Evolutionary conservation across 2,113 vertebrate genomes (phyloP), one percentile per base, ranked within the genome.

Genomic region (Neolamprologus brichardi): DNA sequence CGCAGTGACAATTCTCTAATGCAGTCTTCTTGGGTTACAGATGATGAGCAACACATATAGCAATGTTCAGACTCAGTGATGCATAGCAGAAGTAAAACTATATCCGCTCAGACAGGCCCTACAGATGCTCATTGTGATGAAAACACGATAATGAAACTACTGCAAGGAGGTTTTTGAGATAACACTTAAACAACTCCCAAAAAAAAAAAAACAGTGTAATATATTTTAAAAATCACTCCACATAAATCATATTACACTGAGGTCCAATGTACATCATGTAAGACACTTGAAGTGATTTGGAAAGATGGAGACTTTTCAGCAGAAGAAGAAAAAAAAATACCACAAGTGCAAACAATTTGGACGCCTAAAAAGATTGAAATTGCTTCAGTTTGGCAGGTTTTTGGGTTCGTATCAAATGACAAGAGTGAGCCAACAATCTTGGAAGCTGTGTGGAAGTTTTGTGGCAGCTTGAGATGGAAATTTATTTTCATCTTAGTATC

Each of bases 361-460:
- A 82, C 0, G 14, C 37, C n/a, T 54, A 62, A 77, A 67, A 82
- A 56, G 28, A 32, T 4, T 56, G 28, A 70, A 56, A 79, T 30
- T 20, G 20, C 39, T 79, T 56, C 11, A 23, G 78, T 70, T 67
- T 79, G 39, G 39, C 80, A 82, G 79, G 30, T 10, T 77, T 52
- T 79, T 39, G 58, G 79, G 54, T 78, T 64, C 1, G 25, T 46
- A 85, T 28, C 54, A 82, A 88, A 53, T 52, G 28, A 53, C 7
- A 20, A 60, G 53, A 46, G 62, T 6, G 46, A 82, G 79, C 67
- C 87, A 85, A 83, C 28, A 4, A 34, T 83, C 7, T 83, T 79
- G 58, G 84, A 86, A 17, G 80, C 80, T 60, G 72, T 53, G 30
- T 83, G 37, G 20, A 75, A 64, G 30, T 70, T 83, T 64, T 32